These are phyloP conservation scores for Drosophila asahinai DNA, from an alignment of 1,140 invertebrate species.

Conservation along the genomic window DNA sequence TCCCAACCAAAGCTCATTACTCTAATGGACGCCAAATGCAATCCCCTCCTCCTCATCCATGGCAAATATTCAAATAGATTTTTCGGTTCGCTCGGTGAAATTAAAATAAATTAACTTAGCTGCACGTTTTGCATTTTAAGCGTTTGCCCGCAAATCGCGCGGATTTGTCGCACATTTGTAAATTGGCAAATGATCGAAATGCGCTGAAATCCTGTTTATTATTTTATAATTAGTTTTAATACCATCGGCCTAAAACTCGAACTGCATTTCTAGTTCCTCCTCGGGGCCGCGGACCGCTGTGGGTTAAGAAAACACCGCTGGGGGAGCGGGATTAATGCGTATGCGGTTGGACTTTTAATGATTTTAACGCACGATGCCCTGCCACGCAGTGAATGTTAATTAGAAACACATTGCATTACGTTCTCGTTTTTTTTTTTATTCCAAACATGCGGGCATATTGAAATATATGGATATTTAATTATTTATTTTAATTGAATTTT, in stretches of 20 bases:
- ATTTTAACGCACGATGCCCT: constrained; percentile 42
- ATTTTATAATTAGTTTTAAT: constrained; percentile 78
- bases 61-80: constrained; percentile 28
- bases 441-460: constrained; percentile 18
- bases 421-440: constrained; percentile 15
- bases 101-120: constrained; percentile 79
- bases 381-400: constrained; percentile 65
- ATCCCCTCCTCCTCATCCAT: constrained; percentile 1
- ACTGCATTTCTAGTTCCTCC: constrained; percentile 55
- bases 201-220: constrained; percentile 77
- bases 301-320: constrained; percentile 14
- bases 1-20: constrained; percentile 70
- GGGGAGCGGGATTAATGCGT: constrained; percentile 15
- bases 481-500: constrained; percentile 75
- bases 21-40: constrained; percentile 65
- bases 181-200: constrained; percentile 74
- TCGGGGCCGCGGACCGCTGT: too few species aligned
- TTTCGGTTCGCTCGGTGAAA: constrained; percentile 40
- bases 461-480: constrained; percentile 61
- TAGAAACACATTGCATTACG: constrained; percentile 48
- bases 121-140: constrained; percentile 68
- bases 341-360: constrained; percentile 57
- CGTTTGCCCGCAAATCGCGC: constrained; percentile 56
- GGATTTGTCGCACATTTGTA: constrained; percentile 75
- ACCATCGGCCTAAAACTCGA: constrained; percentile 52